A percentile compares a stretch with the other conserved stretches of the same genome.
Conservation (phyloP, 2,888 invertebrate species). For the Melanostoma mellinum region DNA sequence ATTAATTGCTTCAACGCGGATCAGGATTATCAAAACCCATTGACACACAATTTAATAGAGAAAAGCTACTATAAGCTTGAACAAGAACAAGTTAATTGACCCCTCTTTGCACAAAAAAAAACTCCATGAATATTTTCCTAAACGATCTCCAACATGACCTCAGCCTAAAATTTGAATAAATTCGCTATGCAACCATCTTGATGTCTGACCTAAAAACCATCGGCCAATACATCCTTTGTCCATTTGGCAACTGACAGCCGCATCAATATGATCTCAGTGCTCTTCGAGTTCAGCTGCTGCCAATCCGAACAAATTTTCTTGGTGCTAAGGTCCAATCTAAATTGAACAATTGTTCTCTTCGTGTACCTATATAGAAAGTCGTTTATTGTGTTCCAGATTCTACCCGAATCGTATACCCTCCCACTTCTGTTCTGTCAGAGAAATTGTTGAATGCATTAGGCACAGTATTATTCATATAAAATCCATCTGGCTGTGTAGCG, state of each 20-base stretch:
- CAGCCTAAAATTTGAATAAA: too few species aligned
- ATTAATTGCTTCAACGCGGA: too few species aligned
- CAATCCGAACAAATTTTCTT: slow-evolving; percentile 62
- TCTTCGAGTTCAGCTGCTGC: slow-evolving; percentile 61
- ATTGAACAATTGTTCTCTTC: slow-evolving; percentile 65
- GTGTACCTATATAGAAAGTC: slow-evolving; percentile 49
- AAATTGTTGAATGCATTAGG: slow-evolving; percentile 26
- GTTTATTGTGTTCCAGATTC: slow-evolving; percentile 57
- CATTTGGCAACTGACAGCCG: slow-evolving; percentile 59
- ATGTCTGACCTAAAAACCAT: slow-evolving; percentile 65
- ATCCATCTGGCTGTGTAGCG: slow-evolving; percentile 19
- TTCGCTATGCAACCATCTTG: slow-evolving; percentile 3
- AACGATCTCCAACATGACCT: too few species aligned
- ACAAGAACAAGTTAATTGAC: too few species aligned
- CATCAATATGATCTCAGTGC: slow-evolving; percentile 57
- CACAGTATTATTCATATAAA: slow-evolving; percentile 22
- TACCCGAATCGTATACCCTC: slow-evolving; percentile 19
- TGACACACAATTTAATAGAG: too few species aligned
- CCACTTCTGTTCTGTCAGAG: slow-evolving; percentile 8
- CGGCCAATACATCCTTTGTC: slow-evolving; percentile 64
- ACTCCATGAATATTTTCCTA: too few species aligned
- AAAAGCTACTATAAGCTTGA: too few species aligned
- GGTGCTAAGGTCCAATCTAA: slow-evolving; percentile 22
- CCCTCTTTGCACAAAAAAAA: too few species aligned
- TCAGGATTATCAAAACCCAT: too few species aligned